Conservation (phyloP, 2,113 vertebrate species). For the Polypterus senegalus region DNA sequence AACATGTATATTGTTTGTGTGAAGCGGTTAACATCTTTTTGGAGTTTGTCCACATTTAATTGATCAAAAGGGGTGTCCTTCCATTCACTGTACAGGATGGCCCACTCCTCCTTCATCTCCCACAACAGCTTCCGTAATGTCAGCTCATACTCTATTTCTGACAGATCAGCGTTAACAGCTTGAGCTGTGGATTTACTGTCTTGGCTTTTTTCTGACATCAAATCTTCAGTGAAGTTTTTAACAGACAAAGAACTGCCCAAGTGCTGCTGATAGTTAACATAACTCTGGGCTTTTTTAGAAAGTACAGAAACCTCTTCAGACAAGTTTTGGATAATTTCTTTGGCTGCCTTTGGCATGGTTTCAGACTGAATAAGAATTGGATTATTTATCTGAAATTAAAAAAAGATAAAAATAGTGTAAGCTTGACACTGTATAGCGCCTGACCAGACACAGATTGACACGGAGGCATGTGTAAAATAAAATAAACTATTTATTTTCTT, state of each 20-base stretch:
- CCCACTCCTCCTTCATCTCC: conserved; percentile 41
- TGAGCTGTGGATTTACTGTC: conserved; percentile 13
- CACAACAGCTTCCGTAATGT: conserved; percentile 36
- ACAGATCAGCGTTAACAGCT: conserved; percentile 27
- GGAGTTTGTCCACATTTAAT: conserved; percentile 34
- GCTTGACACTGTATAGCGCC: too few species aligned
- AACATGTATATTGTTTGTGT: conserved; percentile 32
- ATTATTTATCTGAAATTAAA: conserved; percentile 30
- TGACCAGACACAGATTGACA: too few species aligned
- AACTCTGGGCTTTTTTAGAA: conserved; percentile 25
- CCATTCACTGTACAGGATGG: conserved; percentile 25
- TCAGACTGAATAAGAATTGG: conserved; percentile 26
- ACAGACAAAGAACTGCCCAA: conserved; percentile 13
- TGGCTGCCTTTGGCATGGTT: conserved; percentile 25
- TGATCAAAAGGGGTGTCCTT: conserved; percentile 25
- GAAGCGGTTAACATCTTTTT: conserved; percentile 36
- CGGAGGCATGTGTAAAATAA: too few species aligned
- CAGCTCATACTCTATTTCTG: conserved; percentile 37
- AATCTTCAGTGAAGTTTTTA: conserved; percentile 15
- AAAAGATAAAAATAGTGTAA: background rate
- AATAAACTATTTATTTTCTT: too few species aligned
- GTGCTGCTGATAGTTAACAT: conserved; percentile 25
- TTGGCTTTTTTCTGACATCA: conserved; percentile 14
- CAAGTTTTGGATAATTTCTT: conserved; percentile 28
- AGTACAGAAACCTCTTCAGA: conserved; percentile 27